Base-by-base conservation (phyloP, 2,797 vertebrate species). In the Periparus ater region DNA sequence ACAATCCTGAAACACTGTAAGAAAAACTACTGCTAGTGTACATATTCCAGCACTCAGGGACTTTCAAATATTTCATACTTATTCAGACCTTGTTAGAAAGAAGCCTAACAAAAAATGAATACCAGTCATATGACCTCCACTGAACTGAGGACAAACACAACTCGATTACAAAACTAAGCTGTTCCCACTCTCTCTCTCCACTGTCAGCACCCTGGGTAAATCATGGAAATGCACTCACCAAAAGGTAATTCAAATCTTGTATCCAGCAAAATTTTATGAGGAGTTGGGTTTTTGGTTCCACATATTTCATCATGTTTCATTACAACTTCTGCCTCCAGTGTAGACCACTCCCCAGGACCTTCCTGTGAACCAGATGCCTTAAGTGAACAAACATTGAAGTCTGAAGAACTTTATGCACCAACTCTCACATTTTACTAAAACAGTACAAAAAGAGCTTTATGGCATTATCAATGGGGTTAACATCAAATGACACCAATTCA, bases 301-400 rank as follows among this genome's bases (percentile, higher is more conserved):
- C 98, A 99, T 73, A 99, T 99, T 97, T 99, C 99, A 94, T 99
- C 98, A 3, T 98, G 98, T 96, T 99, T 99, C 99, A 99, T 99
- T 91, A 99, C 96, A 75, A 99, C 99, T 96, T 99, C 99, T 12
- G 99, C 98, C 84, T 99, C 98, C 95, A 99, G 94, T 0, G 98
- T 98, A 63, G 98, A 98, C 99, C 99, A 99, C 17, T 99, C 98
- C 2, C 99, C 99, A 18, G 98, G 98, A 42, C 99, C 99, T 95
- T 99, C 99, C 99, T 99, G 97, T 54, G 40, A 96, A 73, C 94
- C 7, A 97, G 47, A 85, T 85, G 50, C n/a, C 29, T 55, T 44
- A 92, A 57, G 60, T 97, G 75, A 96, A 96, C 14, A 18, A 94
- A 96, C 53, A 16, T 77, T 61, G 60, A 54, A 29, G 20, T 53